A percentile compares a stretch with the other conserved stretches of the same genome.
Conservation (phyloP, 2,113 vertebrate species). For the Dromaius novaehollandiae region DNA sequence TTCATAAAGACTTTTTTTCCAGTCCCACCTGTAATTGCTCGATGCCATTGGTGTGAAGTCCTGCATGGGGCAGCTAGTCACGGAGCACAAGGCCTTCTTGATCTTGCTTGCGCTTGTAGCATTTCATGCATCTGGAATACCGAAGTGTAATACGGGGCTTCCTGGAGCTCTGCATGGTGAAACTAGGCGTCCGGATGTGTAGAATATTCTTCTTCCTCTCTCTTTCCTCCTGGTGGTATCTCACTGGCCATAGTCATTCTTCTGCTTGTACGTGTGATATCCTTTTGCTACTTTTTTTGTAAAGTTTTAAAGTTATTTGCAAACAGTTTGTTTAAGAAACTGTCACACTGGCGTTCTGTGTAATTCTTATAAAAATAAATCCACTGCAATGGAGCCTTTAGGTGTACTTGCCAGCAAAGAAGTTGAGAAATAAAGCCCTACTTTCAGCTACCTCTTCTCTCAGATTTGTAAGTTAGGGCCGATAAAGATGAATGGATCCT, state of each 20-base stretch:
- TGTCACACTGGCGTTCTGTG: neutral
- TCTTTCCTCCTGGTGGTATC: neutral
- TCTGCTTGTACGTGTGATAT: neutral
- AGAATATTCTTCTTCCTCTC: neutral
- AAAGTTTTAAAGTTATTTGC: neutral
- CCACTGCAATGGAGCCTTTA: neutral
- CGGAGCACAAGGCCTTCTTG: neutral
- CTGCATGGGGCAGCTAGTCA: neutral
- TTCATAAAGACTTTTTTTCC: neutral
- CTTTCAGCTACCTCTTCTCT: neutral
- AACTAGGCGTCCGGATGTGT: neutral
- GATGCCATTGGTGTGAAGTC: neutral
- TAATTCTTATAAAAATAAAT: neutral
- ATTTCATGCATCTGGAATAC: neutral
- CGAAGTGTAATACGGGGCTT: neutral
- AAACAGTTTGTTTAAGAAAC: neutral
- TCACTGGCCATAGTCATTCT: neutral
- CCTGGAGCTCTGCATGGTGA: neutral
- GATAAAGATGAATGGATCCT: neutral
- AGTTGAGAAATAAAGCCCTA: neutral
- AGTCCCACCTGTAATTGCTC: conserved; percentile 7
- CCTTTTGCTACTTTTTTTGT: neutral
- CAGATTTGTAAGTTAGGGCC: neutral
- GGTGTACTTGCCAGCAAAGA: neutral
- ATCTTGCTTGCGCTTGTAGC: neutral